Base-by-base conservation (phyloP, 2,113 vertebrate genomes). In the Meleagris gallopavo region DNA sequence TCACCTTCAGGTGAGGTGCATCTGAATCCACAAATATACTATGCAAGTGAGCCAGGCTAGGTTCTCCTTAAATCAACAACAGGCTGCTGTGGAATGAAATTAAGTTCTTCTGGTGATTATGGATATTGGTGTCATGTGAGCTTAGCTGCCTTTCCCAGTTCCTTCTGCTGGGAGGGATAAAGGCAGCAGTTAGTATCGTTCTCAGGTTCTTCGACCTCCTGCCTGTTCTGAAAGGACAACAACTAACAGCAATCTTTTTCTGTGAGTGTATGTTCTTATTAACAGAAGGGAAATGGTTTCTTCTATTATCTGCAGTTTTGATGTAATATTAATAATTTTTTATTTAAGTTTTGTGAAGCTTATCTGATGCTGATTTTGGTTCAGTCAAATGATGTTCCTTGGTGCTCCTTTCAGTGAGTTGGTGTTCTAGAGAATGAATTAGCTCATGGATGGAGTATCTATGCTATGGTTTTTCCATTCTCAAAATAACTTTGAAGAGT, bases 361-460 rank as follows among this genome's bases (percentile, higher is more conserved):
- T 61, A 34, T 71, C 32, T 55, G 36, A 81, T 36, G 20, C 55
- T 18, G 8, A 3, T 7, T 92, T 77, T 78, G 61, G 41, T 61
- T 87, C n/a, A 74, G 50, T 66, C n/a, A 64, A 78, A 45, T 38
- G 16, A 13, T 71, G n/a, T 54, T 46, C 22, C 77, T 45, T 60
- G 60, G 43, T 50, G 57, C 2, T 4, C 10, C 3, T 34, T 50
- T 64, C 36, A 36, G 13, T 48, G 69, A 66, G 45, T 41, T 69
- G 14, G 46, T 3, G 18, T n/a, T 83, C 38, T 18, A 46, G 22
- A 75, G n/a, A 18, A 86, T 11, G 4, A 65, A 40, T 16, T 67
- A 18, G 38, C 24, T 81, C 32, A 30, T 1, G 1, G 24, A 18
- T 0, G 36, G 50, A 36, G 36, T 4, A 6, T 11, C 38, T 55